Percentiles rank a stretch among this genome's conserved stretches.
Conservation (phyloP, 2,888 invertebrate species). For the Cantharis rufa region DNA sequence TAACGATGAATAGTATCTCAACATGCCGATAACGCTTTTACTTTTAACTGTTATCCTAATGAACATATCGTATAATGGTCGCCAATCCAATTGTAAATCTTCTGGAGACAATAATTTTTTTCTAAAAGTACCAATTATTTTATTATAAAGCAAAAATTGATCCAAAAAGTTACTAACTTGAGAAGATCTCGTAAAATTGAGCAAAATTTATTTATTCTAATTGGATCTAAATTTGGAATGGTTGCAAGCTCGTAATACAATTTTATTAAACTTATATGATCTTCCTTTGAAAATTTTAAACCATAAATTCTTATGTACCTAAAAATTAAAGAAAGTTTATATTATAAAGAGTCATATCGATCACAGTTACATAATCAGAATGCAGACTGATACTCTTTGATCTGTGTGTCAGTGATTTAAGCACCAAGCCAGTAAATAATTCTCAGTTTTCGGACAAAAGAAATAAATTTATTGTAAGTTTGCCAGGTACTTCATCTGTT, state of each 20-base stretch:
- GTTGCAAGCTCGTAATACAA: constrained; percentile 76
- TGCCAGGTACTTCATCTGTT: background rate
- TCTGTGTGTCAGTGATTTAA: background rate
- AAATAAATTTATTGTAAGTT: background rate
- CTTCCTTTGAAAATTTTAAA: constrained; percentile 85
- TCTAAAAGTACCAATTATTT: constrained; percentile 54
- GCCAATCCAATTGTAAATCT: constrained; percentile 84
- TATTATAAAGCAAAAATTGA: background rate
- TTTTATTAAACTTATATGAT: constrained; percentile 82
- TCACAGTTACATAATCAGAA: too few relatives aligned
- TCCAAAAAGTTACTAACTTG: constrained; percentile 66
- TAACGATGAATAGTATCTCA: constrained; percentile 52
- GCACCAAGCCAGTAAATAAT: background rate
- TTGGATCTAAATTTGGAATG: constrained; percentile 77
- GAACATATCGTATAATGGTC: constrained; percentile 76
- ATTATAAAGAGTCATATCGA: background rate
- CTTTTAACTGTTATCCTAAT: constrained; percentile 63
- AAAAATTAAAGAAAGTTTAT: background rate
- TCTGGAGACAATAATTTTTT: constrained; percentile 77
- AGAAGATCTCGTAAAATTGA: constrained; percentile 70
- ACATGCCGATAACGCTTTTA: constrained; percentile 64
- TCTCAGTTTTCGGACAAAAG: background rate
- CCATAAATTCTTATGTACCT: constrained; percentile 87
- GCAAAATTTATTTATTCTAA: constrained; percentile 72
- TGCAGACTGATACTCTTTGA: too few relatives aligned